These are phyloP conservation scores for Tyria jacobaeae DNA, from an alignment of 2,888 invertebrate genomes.

Conservation along the genomic window DNA sequence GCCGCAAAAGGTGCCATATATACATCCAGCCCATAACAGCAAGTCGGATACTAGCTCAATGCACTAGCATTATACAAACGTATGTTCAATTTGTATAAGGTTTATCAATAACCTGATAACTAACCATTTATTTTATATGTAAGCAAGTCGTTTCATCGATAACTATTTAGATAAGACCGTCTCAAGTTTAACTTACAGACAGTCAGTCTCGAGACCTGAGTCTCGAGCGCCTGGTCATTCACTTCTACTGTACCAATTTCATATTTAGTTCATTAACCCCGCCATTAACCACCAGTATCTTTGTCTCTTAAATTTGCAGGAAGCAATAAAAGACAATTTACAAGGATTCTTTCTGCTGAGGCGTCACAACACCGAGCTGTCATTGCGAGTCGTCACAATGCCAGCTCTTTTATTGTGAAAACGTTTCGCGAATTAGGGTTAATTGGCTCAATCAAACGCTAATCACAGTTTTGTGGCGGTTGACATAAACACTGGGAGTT, in stretches of 20 bases:
- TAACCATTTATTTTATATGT: slow-evolving; percentile 5
- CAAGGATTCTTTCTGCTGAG: slow-evolving; percentile 35
- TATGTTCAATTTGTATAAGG: background rate
- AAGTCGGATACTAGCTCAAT: background rate
- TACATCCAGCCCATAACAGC: background rate
- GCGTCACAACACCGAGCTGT: no score
- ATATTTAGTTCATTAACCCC: slow-evolving; percentile 20
- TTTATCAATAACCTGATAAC: slow-evolving; percentile 11
- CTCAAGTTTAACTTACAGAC: slow-evolving; percentile 42
- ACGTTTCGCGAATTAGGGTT: slow-evolving; percentile 43
- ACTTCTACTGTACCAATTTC: slow-evolving; percentile 33
- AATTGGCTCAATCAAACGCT: slow-evolving; percentile 48
- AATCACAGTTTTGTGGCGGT: slow-evolving; percentile 39
- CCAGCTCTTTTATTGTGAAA: slow-evolving; percentile 34
- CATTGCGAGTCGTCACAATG: no score
- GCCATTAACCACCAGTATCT: slow-evolving; percentile 20
- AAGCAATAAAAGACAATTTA: slow-evolving; percentile 49
- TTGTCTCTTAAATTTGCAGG: slow-evolving; percentile 42
- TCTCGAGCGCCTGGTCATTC: slow-evolving; percentile 34
- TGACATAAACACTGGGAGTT: slow-evolving; percentile 27
- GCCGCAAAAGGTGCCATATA: no score
- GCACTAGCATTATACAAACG: background rate
- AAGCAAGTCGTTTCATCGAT: slow-evolving; percentile 7
- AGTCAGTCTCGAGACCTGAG: slow-evolving; percentile 11
- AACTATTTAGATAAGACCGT: slow-evolving; percentile 16